These are phyloP conservation scores for Oreochromis spilurus DNA, from an alignment of 2,113 vertebrate genomes.

Conservation along the genomic window DNA sequence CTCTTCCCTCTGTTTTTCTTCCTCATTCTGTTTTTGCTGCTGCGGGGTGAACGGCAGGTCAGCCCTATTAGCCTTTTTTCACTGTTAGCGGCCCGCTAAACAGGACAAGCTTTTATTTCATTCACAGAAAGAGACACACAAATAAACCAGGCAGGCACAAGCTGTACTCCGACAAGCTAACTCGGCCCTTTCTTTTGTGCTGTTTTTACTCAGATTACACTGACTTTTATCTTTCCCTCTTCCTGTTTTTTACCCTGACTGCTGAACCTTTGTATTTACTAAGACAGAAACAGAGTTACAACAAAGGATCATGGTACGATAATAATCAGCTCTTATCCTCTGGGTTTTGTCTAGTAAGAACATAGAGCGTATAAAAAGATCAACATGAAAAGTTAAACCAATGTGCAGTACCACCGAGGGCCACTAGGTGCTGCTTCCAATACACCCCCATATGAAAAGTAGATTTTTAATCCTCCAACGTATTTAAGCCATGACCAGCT, in stretches of 20 bases:
- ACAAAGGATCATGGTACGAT: background rate
- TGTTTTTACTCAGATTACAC: background rate
- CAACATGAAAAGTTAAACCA: background rate
- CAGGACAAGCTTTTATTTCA: conserved; percentile 64
- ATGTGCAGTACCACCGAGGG: background rate
- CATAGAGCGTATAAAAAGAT: background rate
- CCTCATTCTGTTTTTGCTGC: conserved; percentile 51
- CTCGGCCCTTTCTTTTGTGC: background rate
- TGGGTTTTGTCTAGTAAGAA: background rate
- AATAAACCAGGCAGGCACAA: conserved; percentile 13
- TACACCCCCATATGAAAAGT: background rate
- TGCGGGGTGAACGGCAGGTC: conserved; percentile 56
- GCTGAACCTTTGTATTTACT: background rate
- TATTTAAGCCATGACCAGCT: background rate
- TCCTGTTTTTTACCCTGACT: background rate
- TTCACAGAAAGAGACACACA: conserved; percentile 9
- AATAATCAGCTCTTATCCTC: background rate
- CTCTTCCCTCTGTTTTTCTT: conserved; percentile 56
- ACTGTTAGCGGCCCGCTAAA: conserved; percentile 51
- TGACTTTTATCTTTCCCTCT: background rate
- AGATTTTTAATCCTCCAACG: rapidly evolving
- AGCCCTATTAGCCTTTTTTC: conserved; percentile 70
- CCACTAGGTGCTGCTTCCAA: background rate
- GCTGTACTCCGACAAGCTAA: conserved; percentile 26
- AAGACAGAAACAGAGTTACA: background rate